Conservation (phyloP, 2,797 vertebrate genomes). For the Pangasius larnaudii region DNA sequence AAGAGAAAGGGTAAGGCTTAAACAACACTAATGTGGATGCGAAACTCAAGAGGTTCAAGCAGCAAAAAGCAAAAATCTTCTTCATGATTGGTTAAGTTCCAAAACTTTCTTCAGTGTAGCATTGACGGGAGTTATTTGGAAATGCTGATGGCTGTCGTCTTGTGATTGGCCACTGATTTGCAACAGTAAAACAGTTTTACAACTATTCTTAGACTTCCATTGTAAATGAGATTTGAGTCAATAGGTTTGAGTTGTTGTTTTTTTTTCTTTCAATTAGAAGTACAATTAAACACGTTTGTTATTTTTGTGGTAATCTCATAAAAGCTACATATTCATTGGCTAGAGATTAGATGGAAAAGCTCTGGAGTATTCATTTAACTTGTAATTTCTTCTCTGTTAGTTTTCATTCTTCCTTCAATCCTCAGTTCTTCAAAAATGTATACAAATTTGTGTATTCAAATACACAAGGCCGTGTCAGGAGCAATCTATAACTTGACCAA, state of each 20-base stretch:
- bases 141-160: background rate
- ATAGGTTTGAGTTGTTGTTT: background rate
- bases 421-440: background rate
- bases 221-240: background rate
- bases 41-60: background rate
- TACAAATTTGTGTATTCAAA: too few species aligned
- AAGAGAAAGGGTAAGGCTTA: too few species aligned
- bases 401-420: background rate
- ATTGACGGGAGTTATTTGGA: background rate
- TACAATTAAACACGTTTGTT: background rate
- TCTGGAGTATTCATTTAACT: background rate
- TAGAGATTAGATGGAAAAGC: background rate
- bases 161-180: background rate
- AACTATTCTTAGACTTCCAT: background rate
- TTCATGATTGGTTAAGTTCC: background rate
- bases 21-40: background rate
- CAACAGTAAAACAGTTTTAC: background rate
- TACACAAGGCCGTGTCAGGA: too few species aligned
- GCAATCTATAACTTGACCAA: background rate
- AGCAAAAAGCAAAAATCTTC: background rate
- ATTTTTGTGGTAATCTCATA: background rate
- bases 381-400: too few species aligned
- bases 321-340: background rate
- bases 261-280: background rate
- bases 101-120: background rate